Evolutionary conservation across 2,888 invertebrate species (phyloP).

Genomic region (Ypsolopha sequella): DNA sequence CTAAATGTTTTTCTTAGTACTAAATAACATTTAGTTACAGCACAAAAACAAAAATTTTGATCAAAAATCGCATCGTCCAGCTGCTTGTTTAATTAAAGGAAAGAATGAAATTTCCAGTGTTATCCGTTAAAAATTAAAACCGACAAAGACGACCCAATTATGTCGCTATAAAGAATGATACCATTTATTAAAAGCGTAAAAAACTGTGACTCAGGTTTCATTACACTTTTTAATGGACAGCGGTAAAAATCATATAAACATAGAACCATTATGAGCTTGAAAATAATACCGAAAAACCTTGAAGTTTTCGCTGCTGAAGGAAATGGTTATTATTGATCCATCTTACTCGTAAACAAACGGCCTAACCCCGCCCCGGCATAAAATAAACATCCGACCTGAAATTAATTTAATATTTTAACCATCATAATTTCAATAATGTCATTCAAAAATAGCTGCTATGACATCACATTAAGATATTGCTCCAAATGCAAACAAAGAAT

Average conservation of each 20-base stretch:
- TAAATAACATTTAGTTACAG: no score
- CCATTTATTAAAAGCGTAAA: slow-evolving; percentile 16
- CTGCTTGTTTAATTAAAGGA: slow-evolving; percentile 30
- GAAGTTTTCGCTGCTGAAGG: no score
- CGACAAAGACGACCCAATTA: slow-evolving; percentile 33
- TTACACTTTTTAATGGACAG: not conserved
- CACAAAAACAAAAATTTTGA: no score
- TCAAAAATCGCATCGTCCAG: no score
- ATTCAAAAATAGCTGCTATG: not conserved
- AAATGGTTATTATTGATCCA: no score
- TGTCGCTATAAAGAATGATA: slow-evolving; percentile 29
- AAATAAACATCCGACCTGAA: no score
- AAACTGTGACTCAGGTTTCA: slow-evolving; percentile 5
- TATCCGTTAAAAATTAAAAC: slow-evolving; percentile 27
- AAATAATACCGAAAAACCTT: no score
- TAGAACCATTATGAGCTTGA: not conserved
- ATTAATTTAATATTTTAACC: no score
- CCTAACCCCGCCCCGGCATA: no score
- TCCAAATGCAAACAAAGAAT: not conserved
- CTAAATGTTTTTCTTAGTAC: no score
- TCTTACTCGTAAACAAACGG: no score
- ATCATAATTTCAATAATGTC: not conserved
- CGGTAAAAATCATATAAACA: not conserved
- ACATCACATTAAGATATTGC: not conserved
- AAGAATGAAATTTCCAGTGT: slow-evolving; percentile 37